Percentiles rank a stretch among this genome's conserved stretches.
Conservation (phyloP, 2,888 invertebrate species). For the Neoitamus cyanurus region DNA sequence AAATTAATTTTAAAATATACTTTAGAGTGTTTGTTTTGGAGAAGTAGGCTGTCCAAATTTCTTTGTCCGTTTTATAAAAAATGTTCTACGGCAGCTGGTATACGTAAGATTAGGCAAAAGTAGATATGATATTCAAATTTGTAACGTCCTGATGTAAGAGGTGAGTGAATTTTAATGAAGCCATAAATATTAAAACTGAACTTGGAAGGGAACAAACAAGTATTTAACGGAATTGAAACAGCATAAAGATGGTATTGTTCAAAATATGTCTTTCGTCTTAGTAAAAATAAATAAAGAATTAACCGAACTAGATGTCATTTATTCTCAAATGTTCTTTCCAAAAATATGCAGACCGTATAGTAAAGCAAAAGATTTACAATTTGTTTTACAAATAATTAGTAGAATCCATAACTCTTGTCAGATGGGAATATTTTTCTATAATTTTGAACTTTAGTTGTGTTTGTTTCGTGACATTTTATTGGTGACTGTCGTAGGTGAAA, state of each 20-base stretch:
- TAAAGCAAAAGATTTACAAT: not conserved
- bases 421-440: slow-evolving; percentile 59
- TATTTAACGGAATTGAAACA: too few species aligned
- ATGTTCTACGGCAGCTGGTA: not conserved
- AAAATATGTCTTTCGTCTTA: not conserved
- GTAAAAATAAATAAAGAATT: not conserved
- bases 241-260: not conserved
- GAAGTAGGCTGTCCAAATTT: not conserved
- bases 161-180: not conserved
- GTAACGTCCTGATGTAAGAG: not conserved
- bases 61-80: too few species aligned
- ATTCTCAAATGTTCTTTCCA: not conserved
- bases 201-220: too few species aligned
- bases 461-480: not conserved
- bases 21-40: not conserved
- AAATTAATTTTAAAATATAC: not conserved
- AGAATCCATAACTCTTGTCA: slow-evolving; percentile 64
- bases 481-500: not conserved
- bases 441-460: slow-evolving; percentile 18
- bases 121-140: not conserved
- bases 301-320: not conserved
- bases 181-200: not conserved
- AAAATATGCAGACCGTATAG: not conserved
- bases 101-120: not conserved
- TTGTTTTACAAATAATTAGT: not conserved